phyloP scores from a whole-genome alignment of 2,888 invertebrate species.

The Panzeria rudis region DNA sequence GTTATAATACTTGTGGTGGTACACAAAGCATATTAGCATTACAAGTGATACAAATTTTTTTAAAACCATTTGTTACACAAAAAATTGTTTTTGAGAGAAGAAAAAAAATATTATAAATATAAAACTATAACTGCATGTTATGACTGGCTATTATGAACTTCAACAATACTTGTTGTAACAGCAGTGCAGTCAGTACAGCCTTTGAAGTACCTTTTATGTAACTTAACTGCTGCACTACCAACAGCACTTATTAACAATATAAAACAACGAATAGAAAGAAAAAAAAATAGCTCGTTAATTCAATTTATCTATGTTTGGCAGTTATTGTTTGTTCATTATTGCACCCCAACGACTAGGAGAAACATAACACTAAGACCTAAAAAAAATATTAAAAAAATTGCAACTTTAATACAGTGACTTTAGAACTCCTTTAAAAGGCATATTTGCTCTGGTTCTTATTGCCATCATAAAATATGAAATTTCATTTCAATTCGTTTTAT shows the following conservation, averaged over 20 bases:
- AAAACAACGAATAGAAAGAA: background rate
- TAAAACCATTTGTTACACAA: slow-evolving; percentile 43
- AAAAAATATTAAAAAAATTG: slow-evolving; percentile 29
- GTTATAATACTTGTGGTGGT: background rate
- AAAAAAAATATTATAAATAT: background rate
- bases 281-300: slow-evolving; percentile 74
- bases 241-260: slow-evolving; percentile 31
- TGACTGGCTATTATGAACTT: slow-evolving; percentile 58
- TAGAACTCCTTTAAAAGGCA: slow-evolving; percentile 64
- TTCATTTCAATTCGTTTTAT: slow-evolving; percentile 69
- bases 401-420: slow-evolving; percentile 41
- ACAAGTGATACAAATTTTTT: slow-evolving; percentile 70
- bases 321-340: slow-evolving; percentile 76
- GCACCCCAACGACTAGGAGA: slow-evolving; percentile 57
- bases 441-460: slow-evolving; percentile 71
- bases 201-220: slow-evolving; percentile 64
- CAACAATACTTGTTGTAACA: slow-evolving; percentile 37
- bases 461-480: slow-evolving; percentile 72
- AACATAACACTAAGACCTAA: slow-evolving; percentile 3
- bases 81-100: background rate
- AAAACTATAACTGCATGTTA: slow-evolving; percentile 65
- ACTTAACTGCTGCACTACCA: slow-evolving; percentile 45
- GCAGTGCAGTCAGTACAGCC: background rate
- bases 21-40: slow-evolving; percentile 69
- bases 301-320: slow-evolving; percentile 76